Evolutionary conservation across 2,113 vertebrate genomes (phyloP).

Genomic region (Dipodomys stephensi): DNA sequence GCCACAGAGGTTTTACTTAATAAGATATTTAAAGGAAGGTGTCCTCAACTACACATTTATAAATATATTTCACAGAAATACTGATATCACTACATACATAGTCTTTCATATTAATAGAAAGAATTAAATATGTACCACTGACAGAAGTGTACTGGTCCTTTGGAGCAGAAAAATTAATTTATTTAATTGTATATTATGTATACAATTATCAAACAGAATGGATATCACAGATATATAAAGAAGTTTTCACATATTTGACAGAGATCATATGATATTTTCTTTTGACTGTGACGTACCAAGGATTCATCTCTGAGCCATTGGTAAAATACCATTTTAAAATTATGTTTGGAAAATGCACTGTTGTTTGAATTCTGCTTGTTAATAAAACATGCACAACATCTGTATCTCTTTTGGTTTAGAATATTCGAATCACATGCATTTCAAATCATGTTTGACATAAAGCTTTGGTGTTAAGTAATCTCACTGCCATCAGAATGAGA

Average conservation of each 20-base stretch:
- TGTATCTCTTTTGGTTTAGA: constrained; percentile 72
- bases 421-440: constrained; percentile 81
- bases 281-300: neutral
- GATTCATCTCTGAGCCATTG: neutral
- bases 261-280: neutral
- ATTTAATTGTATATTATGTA: neutral
- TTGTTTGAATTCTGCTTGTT: constrained; percentile 68
- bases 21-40: neutral
- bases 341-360: constrained; percentile 53
- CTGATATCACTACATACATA: neutral
- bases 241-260: neutral
- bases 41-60: too few species aligned
- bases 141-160: neutral
- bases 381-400: constrained; percentile 58
- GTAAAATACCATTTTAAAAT: constrained; percentile 29
- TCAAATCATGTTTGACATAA: constrained; percentile 78
- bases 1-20: neutral
- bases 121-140: neutral
- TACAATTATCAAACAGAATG: neutral
- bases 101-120: neutral
- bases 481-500: constrained; percentile 76
- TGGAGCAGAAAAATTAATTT: constrained; percentile 5
- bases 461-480: constrained; percentile 79
- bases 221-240: neutral
- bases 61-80: neutral